Evolutionary conservation across 2,113 vertebrate species (phyloP).

Genomic region (Gracilinanus agilis): DNA sequence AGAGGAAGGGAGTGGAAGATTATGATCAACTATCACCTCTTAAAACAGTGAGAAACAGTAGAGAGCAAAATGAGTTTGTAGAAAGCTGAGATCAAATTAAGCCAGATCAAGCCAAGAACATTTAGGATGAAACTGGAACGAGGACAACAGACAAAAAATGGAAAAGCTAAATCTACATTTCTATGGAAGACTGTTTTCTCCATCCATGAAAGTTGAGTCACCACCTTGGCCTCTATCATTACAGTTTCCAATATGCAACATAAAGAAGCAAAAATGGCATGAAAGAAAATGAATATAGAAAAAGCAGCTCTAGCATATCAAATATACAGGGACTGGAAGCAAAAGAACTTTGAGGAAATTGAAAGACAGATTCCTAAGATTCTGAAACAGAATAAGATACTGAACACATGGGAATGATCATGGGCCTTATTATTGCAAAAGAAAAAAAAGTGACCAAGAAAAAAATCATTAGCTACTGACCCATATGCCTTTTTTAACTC

Average conservation of each 20-base stretch:
- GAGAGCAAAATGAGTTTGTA: background rate
- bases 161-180: background rate
- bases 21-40: background rate
- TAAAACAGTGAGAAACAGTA: background rate
- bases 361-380: background rate
- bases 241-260: background rate
- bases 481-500: too few species aligned
- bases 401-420: too few species aligned
- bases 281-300: background rate
- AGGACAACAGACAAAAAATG: background rate
- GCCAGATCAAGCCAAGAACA: background rate
- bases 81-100: background rate
- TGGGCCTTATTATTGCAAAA: too few species aligned
- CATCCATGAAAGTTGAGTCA: background rate
- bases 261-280: slow-evolving; percentile 1
- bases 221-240: background rate
- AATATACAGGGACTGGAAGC: background rate
- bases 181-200: background rate
- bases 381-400: too few species aligned
- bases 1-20: background rate
- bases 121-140: background rate
- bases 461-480: too few species aligned
- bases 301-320: background rate
- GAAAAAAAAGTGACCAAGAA: too few species aligned
- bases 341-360: background rate